phyloP scores from a whole-genome alignment of 2,797 vertebrate genomes.

The Cyclopterus lumpus region DNA sequence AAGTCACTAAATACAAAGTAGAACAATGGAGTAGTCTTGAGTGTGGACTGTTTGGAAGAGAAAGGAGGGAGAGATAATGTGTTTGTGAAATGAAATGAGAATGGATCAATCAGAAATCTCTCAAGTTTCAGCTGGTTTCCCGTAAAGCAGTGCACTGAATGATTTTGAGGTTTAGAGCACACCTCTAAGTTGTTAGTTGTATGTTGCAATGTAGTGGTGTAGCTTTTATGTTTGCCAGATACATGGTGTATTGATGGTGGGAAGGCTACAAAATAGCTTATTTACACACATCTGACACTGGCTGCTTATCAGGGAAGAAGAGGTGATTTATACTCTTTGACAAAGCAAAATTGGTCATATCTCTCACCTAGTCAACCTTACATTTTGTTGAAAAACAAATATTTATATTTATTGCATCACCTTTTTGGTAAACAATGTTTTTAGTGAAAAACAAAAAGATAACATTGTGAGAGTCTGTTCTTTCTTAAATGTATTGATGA shows the following conservation, averaged over 20 bases:
- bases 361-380: neutral
- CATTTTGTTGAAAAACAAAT: too few relatives aligned
- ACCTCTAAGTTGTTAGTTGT: neutral
- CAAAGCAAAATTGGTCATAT: neutral
- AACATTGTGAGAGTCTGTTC: neutral
- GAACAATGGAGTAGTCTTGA: conserved; percentile 8
- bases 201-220: neutral
- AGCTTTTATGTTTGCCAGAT: conserved; percentile 4
- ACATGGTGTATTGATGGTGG: neutral
- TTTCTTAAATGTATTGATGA: too few relatives aligned
- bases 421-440: neutral
- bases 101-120: conserved; percentile 59
- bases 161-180: conserved; percentile 43
- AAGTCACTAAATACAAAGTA: conserved; percentile 14
- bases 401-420: neutral
- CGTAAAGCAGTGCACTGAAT: conserved; percentile 60
- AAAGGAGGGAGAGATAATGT: neutral
- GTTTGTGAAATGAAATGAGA: neutral
- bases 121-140: conserved; percentile 74
- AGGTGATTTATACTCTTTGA: neutral
- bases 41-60: conserved; percentile 9
- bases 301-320: neutral
- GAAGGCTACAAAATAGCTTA: neutral
- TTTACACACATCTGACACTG: neutral
- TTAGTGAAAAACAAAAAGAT: neutral